Percentiles rank a stretch among this genome's conserved stretches.
Conservation (phyloP, 2,888 invertebrate genomes). For the Xanthostigma xanthostigma region DNA sequence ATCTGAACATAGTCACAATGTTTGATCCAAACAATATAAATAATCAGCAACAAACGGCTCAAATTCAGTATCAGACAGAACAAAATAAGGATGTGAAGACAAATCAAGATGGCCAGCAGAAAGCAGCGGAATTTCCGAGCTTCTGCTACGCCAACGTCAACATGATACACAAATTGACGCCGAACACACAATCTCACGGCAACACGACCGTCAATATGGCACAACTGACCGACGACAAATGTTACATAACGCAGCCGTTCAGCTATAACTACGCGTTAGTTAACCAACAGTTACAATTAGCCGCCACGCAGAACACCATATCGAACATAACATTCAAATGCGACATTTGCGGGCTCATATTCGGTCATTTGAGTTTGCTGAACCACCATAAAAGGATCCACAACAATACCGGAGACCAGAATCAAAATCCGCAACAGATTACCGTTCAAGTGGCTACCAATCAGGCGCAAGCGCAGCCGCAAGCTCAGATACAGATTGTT, state of each 20-base stretch:
- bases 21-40: constrained; percentile 31
- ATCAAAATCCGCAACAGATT: constrained; percentile 21
- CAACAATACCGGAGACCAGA: constrained; percentile 38
- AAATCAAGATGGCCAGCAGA: constrained; percentile 16
- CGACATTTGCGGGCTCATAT: constrained; percentile 75
- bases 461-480: constrained; percentile 22
- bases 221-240: constrained; percentile 53
- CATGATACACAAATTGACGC: constrained; percentile 48
- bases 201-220: constrained; percentile 44
- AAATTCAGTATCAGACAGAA: constrained; percentile 26
- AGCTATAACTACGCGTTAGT: constrained; percentile 66
- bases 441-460: constrained; percentile 21
- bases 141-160: constrained; percentile 56
- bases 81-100: constrained; percentile 18
- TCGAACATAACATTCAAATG: constrained; percentile 78
- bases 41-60: constrained; percentile 27
- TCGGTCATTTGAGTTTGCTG: constrained; percentile 64
- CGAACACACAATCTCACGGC: constrained; percentile 23
- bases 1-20: constrained; percentile 17
- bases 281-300: constrained; percentile 70
- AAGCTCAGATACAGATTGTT: constrained; percentile 42
- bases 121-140: constrained; percentile 43
- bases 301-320: constrained; percentile 46
- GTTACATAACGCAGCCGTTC: constrained; percentile 60
- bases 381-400: constrained; percentile 78